These are phyloP conservation scores for Cinara cedri DNA, from an alignment of 2,888 invertebrate genomes.

Conservation along the genomic window DNA sequence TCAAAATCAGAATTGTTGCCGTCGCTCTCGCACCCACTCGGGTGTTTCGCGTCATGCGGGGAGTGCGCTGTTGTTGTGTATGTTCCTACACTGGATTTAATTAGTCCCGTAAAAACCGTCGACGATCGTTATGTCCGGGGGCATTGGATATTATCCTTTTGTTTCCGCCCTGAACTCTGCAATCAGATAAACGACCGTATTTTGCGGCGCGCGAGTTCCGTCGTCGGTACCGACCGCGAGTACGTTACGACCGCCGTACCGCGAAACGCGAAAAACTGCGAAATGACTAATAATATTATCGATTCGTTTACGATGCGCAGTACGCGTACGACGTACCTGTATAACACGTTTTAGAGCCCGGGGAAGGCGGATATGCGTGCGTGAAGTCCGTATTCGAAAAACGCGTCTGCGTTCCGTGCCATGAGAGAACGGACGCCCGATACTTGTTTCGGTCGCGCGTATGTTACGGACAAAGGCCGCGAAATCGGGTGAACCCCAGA, in stretches of 20 bases:
- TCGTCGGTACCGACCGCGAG: not conserved
- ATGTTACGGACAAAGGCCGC: too few relatives aligned
- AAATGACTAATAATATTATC: too few relatives aligned
- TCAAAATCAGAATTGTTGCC: too few relatives aligned
- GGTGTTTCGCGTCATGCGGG: not conserved
- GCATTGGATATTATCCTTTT: too few relatives aligned
- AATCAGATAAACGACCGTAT: constrained; percentile 14
- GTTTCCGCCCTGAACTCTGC: constrained; percentile 6
- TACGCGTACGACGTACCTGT: not conserved
- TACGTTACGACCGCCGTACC: not conserved
- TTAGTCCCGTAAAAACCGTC: constrained; percentile 15
- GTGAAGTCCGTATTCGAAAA: not conserved
- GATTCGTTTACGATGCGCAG: too few relatives aligned
- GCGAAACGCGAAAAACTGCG: too few relatives aligned
- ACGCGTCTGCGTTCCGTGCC: too few relatives aligned
- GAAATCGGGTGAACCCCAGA: too few relatives aligned
- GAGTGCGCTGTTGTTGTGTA: not conserved
- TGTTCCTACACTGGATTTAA: not conserved
- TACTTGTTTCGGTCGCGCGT: too few relatives aligned
- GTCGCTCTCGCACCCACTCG: not conserved
- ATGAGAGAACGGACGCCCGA: too few relatives aligned
- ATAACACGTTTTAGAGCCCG: not conserved
- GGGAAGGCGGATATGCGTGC: not conserved
- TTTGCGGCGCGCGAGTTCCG: not conserved
- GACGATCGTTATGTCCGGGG: constrained; percentile 11